These are phyloP conservation scores for Pangasius macronema DNA, from an alignment of 2,797 vertebrate species.

Conservation along the genomic window DNA sequence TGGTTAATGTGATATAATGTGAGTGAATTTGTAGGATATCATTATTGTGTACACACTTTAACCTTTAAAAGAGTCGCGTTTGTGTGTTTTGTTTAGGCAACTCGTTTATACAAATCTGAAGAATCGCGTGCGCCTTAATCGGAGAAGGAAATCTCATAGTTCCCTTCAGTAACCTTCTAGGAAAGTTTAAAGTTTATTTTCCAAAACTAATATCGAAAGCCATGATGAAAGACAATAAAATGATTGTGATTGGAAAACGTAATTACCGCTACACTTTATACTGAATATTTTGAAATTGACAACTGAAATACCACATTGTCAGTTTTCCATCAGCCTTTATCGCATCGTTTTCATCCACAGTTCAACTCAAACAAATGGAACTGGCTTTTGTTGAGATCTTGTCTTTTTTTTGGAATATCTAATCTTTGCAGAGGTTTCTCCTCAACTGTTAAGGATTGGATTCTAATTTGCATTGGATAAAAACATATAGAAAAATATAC, in stretches of 20 bases:
- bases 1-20: background rate
- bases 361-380: background rate
- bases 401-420: background rate
- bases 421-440: background rate
- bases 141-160: background rate
- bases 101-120: background rate
- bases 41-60: background rate
- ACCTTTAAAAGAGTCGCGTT: background rate
- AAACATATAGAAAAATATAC: background rate
- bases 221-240: background rate
- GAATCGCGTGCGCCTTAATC: background rate
- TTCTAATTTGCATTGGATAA: background rate
- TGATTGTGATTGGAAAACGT: background rate
- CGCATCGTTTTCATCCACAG: background rate
- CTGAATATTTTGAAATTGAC: background rate
- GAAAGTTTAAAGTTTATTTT: background rate
- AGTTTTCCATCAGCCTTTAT: background rate
- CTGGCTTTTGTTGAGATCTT: background rate
- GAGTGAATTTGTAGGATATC: background rate
- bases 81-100: background rate
- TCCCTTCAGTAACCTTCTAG: background rate
- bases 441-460: background rate
- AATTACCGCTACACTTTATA: background rate
- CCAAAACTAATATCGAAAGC: background rate
- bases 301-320: background rate